Evolutionary conservation across 2,888 invertebrate species (phyloP).

Genomic region (Trachelus iudaicus): DNA sequence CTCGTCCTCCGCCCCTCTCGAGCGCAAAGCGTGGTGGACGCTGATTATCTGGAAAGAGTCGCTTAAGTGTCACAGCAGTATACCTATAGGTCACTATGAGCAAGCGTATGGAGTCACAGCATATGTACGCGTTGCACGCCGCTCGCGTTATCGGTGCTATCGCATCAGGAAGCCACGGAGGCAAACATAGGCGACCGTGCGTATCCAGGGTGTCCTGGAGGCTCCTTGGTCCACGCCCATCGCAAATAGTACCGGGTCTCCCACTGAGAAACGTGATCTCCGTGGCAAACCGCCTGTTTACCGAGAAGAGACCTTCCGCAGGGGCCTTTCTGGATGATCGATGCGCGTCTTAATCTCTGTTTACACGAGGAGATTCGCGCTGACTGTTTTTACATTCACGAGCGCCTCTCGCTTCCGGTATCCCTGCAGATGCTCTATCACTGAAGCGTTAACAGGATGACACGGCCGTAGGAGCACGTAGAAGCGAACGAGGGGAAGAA

Average conservation of each 20-base stretch:
- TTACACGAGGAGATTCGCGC: slow-evolving; percentile 23
- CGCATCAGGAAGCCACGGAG: slow-evolving; percentile 31
- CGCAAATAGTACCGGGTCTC: slow-evolving; percentile 49
- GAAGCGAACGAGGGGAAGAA: neutral
- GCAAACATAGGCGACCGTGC: slow-evolving; percentile 41
- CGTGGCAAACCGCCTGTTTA: slow-evolving; percentile 60
- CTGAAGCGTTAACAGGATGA: neutral
- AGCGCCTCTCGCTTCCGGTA: neutral
- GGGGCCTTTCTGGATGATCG: slow-evolving; percentile 49
- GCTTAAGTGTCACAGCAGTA: neutral
- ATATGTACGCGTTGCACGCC: slow-evolving; percentile 11
- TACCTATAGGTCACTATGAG: neutral
- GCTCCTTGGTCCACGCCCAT: slow-evolving; percentile 36
- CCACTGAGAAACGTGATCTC: slow-evolving; percentile 56
- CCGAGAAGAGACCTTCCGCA: slow-evolving; percentile 46
- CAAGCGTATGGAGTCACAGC: neutral
- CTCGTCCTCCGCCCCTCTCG: neutral
- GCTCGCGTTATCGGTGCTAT: slow-evolving; percentile 38
- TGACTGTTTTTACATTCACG: neutral
- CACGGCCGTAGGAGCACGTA: neutral
- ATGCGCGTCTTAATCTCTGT: slow-evolving; percentile 53
- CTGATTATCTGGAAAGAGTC: neutral
- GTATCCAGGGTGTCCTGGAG: slow-evolving; percentile 29
- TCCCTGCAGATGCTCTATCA: neutral
- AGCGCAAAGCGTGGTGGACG: neutral